Evolutionary conservation across 30 jellyfish, hydroid and myxozoan species (phyloP).

Genomic region (Chironex yamaguchii): DNA sequence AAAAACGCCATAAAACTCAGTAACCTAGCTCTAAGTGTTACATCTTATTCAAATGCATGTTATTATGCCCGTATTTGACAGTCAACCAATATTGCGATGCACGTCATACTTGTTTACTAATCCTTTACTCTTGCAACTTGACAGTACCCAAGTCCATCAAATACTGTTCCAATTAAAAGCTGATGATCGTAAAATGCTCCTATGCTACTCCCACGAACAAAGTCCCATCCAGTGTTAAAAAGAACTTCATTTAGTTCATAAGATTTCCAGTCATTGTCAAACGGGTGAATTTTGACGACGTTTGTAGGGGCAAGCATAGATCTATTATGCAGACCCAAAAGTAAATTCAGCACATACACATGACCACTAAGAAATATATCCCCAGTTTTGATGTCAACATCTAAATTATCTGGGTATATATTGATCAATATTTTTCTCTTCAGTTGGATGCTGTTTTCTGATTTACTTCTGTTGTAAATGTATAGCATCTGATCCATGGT

Average conservation of each 20-base stretch:
- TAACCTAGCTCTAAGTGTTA: too few species aligned
- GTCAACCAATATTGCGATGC: too few species aligned
- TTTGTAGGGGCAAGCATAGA: constrained; percentile 67
- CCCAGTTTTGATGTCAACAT: constrained; percentile 78
- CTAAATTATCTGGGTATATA: constrained; percentile 74
- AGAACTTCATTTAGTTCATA: constrained; percentile 63
- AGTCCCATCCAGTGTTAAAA: constrained; percentile 72
- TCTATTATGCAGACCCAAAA: constrained; percentile 48
- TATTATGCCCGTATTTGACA: too few species aligned
- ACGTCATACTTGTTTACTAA: too few species aligned
- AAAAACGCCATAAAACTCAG: too few species aligned
- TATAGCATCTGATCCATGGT: background rate
- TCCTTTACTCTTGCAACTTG: constrained; percentile 21
- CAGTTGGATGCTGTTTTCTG: constrained; percentile 17
- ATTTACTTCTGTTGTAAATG: constrained; percentile 44
- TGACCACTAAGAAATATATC: constrained; percentile 72
- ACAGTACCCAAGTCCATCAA: constrained; percentile 83
- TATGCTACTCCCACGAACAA: constrained; percentile 77
- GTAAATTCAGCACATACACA: constrained; percentile 13
- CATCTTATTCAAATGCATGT: too few species aligned
- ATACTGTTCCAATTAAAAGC: constrained; percentile 82
- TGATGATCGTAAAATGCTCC: constrained; percentile 62
- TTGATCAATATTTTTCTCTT: constrained; percentile 4
- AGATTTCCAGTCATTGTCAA: constrained; percentile 26
- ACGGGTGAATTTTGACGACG: constrained; percentile 42